These are phyloP conservation scores for Siphlonurus alternatus DNA, from an alignment of 2,888 invertebrate species.

Conservation along the genomic window DNA sequence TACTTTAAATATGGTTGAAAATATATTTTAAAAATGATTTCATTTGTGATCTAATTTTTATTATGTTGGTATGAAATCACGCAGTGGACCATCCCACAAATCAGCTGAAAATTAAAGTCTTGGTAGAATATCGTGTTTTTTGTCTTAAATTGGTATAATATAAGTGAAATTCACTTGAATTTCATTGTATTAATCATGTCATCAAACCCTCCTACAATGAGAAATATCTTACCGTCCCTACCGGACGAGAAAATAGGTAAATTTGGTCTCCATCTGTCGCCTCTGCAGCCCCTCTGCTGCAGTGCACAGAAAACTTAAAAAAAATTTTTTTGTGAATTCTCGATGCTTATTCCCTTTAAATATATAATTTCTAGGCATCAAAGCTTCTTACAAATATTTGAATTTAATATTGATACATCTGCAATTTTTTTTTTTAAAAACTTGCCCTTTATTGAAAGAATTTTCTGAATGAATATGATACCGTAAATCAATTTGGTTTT, in stretches of 20 bases:
- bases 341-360: slow-evolving; percentile 10
- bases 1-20: no score
- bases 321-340: slow-evolving; percentile 23
- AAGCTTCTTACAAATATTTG: no score
- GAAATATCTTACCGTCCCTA: slow-evolving; percentile 54
- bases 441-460: no score
- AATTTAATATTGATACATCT: slow-evolving; percentile 8
- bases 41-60: no score
- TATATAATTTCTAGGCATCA: slow-evolving; percentile 10
- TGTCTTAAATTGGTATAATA: no score
- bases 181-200: not conserved
- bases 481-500: no score
- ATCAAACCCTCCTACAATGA: slow-evolving; percentile 20
- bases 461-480: no score
- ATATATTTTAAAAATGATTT: no score
- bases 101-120: not conserved
- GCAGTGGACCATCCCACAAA: not conserved
- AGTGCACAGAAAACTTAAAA: slow-evolving; percentile 13
- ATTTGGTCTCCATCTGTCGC: slow-evolving; percentile 17
- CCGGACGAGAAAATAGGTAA: slow-evolving; percentile 79
- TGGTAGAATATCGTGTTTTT: no score
- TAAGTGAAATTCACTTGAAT: no score
- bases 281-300: no score
- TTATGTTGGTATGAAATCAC: not conserved
- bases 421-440: slow-evolving; percentile 7